Evolutionary conservation across 1,140 invertebrate species (phyloP), one percentile per base, ranked within the genome.

Genomic region (Drosophila miranda): DNA sequence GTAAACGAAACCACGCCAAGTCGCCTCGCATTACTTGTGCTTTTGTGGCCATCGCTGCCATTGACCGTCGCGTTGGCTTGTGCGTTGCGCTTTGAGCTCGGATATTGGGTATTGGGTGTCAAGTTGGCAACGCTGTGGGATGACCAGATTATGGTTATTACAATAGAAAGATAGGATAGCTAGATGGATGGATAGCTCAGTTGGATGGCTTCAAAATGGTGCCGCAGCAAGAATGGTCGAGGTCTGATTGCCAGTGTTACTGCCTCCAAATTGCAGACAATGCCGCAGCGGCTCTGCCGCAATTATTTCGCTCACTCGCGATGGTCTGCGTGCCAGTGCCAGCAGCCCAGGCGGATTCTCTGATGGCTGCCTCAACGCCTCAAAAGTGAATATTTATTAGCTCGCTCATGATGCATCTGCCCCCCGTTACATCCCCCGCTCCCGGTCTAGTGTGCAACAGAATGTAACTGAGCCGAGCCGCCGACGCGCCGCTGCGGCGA

Each of bases 341-440:
- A 53, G 41, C 28, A 51, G 41, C 28, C 51, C 48, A 57, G 62
- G 66, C 61, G 38, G n/a, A 9, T 13, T 34, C n/a, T 9, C 16
- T 28, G 3, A 49, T 59, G 34, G 21, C 57, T 51, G 30, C 0
- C 28, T 53, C 16, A 34, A 58, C 77, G 78, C 59, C 79, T 82
- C 59, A 72, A 62, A 70, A 77, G 53, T 77, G 77, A 86, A 86
- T 84, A 73, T 72, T 80, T 86, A 86, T 86, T 81, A 86, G 77
- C 77, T 67, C 66, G 56, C 63, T 75, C 55, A 68, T 76, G 76
- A 62, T 73, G 70, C 74, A 11, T 3, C 38, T 19, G 19, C 19
- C 43, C 16, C 52, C 34, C 13, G 6, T 6, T 1, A 1, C 28
- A 28, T 14, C 16, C 23, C 2, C 38, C 23, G 8, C 4, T 19